Percentiles rank a stretch among this genome's conserved stretches.
These are phyloP conservation scores for Popillia japonica DNA, from an alignment of 1,140 invertebrate species.

Conservation along the genomic window DNA sequence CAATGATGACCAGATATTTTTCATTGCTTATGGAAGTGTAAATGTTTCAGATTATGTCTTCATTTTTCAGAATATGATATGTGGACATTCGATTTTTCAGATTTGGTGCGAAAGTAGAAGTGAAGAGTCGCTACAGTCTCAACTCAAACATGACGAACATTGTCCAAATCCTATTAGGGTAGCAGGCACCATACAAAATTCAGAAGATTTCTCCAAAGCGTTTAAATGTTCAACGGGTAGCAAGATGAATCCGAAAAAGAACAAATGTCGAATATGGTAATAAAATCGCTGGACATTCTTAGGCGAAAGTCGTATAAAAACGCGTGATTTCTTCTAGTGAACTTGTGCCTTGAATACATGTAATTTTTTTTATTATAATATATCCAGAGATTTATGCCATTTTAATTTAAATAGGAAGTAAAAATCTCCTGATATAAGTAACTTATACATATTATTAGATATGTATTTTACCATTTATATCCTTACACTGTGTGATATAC, in stretches of 20 bases:
- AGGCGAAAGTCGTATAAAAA: background rate
- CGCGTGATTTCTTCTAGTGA: constrained; percentile 23
- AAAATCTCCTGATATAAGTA: background rate
- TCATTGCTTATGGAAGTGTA: constrained; percentile 87
- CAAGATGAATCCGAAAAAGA: constrained; percentile 81
- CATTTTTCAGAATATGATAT: background rate
- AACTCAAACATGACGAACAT: constrained; percentile 76
- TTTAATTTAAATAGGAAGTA: background rate
- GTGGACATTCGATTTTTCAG: constrained; percentile 61
- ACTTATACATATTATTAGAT: background rate
- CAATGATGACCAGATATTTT: constrained; percentile 86
- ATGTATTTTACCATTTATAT: background rate
- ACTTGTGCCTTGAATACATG: constrained; percentile 4
- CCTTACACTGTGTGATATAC: constrained; percentile 27
- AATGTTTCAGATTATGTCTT: background rate
- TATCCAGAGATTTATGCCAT: background rate
- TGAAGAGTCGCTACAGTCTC: constrained; percentile 68
- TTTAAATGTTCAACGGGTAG: constrained; percentile 80
- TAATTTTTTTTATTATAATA: background rate
- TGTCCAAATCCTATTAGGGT: constrained; percentile 80
- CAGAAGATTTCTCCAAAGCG: constrained; percentile 80
- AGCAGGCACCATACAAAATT: constrained; percentile 84
- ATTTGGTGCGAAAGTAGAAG: constrained; percentile 81
- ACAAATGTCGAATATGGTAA: constrained; percentile 78
- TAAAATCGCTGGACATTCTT: background rate